A percentile compares a stretch with the other conserved stretches of the same genome.
phyloP scores from a whole-genome alignment of 2,888 invertebrate genomes.

The Tanypteryx hageni region DNA sequence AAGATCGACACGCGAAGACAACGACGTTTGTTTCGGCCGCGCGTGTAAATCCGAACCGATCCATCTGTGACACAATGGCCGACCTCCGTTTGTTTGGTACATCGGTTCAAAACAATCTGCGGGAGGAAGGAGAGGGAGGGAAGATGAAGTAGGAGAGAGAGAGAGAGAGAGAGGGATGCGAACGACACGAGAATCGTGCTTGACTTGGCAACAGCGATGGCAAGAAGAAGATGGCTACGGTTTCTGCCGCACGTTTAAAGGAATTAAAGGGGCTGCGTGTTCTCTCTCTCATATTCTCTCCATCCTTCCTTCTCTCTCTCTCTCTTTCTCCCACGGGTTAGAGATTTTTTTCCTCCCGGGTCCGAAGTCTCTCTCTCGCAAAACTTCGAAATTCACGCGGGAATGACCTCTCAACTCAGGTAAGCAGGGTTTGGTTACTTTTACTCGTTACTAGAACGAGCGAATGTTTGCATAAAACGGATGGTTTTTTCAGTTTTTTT shows the following conservation, averaged over 20 bases:
- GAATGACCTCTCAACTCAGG: too few relatives aligned
- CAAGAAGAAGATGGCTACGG: not conserved
- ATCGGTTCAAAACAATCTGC: conserved; percentile 27
- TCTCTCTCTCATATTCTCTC: too few relatives aligned
- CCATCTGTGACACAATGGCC: conserved; percentile 28
- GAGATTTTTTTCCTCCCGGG: too few relatives aligned
- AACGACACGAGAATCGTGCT: not conserved
- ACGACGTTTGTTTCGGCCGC: not conserved
- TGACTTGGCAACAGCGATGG: not conserved
- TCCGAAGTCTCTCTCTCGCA: too few relatives aligned
- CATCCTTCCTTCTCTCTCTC: too few relatives aligned
- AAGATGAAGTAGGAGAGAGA: not conserved
- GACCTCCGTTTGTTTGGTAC: conserved; percentile 24
- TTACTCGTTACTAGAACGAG: too few relatives aligned
- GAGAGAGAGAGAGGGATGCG: not conserved
- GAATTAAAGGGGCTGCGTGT: not conserved
- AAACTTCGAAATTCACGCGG: too few relatives aligned
- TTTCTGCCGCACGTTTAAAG: not conserved
- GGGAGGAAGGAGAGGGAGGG: not conserved
- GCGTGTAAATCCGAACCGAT: conserved; percentile 27
- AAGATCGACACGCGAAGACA: conserved; percentile 25
- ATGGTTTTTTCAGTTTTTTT: too few relatives aligned
- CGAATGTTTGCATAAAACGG: too few relatives aligned
- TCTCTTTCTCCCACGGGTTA: too few relatives aligned
- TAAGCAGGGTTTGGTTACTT: too few relatives aligned